phyloP scores from a whole-genome alignment of 2,113 vertebrate genomes.

The Pyxicephalus adspersus region DNA sequence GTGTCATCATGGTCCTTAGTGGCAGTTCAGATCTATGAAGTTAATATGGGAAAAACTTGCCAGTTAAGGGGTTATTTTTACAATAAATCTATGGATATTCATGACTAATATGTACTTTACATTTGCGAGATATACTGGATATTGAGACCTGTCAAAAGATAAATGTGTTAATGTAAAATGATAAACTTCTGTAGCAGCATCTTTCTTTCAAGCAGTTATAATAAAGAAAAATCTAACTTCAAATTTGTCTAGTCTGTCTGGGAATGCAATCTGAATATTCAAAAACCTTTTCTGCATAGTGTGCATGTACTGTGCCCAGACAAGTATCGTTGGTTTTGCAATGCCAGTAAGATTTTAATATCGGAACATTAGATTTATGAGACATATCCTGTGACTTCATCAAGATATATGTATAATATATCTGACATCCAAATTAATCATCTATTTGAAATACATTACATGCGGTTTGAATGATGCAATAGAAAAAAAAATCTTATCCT shows the following conservation, averaged over 20 bases:
- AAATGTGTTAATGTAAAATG: constrained; percentile 16
- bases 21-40: too few relatives aligned
- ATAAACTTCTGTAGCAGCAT: not conserved
- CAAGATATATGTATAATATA: constrained; percentile 16
- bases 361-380: constrained; percentile 8
- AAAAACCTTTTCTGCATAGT: constrained; percentile 11
- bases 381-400: constrained; percentile 29
- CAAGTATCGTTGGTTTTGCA: constrained; percentile 13
- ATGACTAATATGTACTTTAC: too few relatives aligned
- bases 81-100: too few relatives aligned
- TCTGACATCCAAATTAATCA: constrained; percentile 33
- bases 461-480: not conserved
- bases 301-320: constrained; percentile 2
- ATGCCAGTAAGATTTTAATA: constrained; percentile 23
- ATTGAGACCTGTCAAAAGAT: not conserved
- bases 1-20: too few relatives aligned
- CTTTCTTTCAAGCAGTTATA: not conserved
- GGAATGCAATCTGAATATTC: constrained; percentile 6
- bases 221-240: constrained; percentile 6
- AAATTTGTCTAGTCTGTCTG: constrained; percentile 13
- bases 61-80: too few relatives aligned
- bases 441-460: constrained; percentile 7
- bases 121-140: too few relatives aligned
- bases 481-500: too few relatives aligned
- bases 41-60: too few relatives aligned